phyloP scores from a whole-genome alignment of 2,113 vertebrate genomes.

The Proterorhinus semilunaris region DNA sequence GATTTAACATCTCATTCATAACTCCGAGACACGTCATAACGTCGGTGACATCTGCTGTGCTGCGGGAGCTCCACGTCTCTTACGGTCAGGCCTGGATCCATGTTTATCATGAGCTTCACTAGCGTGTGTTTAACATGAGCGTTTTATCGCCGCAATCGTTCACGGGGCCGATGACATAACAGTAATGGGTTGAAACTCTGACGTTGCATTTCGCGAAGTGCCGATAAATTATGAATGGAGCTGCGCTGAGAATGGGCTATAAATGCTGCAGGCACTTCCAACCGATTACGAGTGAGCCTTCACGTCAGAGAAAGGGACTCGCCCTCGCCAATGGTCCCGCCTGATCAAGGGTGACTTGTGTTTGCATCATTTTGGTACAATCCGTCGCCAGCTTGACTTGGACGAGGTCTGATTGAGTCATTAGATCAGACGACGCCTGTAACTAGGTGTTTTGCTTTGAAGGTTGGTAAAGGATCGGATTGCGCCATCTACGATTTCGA shows the following conservation, averaged over 20 bases:
- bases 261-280: neutral
- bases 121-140: neutral
- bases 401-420: no score
- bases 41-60: constrained; percentile 13
- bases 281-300: no score
- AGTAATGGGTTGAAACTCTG: neutral
- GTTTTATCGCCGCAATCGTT: neutral
- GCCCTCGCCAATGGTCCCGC: neutral
- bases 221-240: neutral
- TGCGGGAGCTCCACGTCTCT: constrained; percentile 14
- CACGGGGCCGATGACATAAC: neutral
- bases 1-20: constrained; percentile 8
- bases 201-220: neutral
- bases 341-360: no score
- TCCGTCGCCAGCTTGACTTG: no score
- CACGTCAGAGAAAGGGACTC: neutral
- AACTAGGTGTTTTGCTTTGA: no score
- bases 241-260: neutral
- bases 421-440: no score
- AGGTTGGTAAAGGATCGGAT: no score
- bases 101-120: no score
- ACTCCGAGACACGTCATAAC: neutral
- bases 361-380: no score
- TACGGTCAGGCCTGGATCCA: neutral
- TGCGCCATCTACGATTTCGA: no score